phyloP scores from a whole-genome alignment of 2,888 invertebrate genomes.

The Tenthredo mesomela region DNA sequence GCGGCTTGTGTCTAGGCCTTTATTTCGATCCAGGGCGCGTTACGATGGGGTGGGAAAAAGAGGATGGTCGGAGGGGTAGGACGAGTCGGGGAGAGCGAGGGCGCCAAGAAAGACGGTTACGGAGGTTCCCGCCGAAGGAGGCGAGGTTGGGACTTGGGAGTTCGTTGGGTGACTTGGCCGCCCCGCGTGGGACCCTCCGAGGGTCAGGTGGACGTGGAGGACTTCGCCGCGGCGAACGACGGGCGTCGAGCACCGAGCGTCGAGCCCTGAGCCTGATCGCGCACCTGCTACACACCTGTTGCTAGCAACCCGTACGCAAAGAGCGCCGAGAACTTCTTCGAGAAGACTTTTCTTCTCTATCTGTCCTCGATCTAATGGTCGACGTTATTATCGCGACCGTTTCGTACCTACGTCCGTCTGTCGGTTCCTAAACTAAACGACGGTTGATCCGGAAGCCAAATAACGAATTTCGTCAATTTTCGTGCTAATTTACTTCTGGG shows the following conservation, averaged over 20 bases:
- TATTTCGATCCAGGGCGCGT: not conserved
- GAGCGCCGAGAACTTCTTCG: conserved; percentile 49
- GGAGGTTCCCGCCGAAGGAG: conserved; percentile 49
- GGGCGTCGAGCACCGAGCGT: conserved; percentile 59
- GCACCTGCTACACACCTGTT: conserved; percentile 77
- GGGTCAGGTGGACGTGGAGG: conserved; percentile 73
- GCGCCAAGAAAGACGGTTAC: conserved; percentile 70
- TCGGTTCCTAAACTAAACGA: conserved; percentile 23
- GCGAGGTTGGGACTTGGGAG: conserved; percentile 28
- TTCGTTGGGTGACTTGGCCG: conserved; percentile 62
- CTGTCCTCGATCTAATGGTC: conserved; percentile 48
- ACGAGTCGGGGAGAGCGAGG: conserved; percentile 15
- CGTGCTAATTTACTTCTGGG: not conserved
- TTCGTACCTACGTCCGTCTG: conserved; percentile 35
- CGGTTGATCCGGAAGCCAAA: conserved; percentile 24
- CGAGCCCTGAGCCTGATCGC: conserved; percentile 64
- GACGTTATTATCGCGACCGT: conserved; percentile 47
- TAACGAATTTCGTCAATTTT: not conserved
- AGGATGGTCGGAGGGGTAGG: not conserved
- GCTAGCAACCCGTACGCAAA: conserved; percentile 68
- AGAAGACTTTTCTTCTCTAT: conserved; percentile 49
- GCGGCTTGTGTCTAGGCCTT: conserved; percentile 27
- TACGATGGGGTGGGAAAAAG: conserved; percentile 10
- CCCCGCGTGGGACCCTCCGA: conserved; percentile 75
- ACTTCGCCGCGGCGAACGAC: conserved; percentile 60